Conservation (phyloP, 1,140 invertebrate species). For the Anoplolepis gracilipes region DNA sequence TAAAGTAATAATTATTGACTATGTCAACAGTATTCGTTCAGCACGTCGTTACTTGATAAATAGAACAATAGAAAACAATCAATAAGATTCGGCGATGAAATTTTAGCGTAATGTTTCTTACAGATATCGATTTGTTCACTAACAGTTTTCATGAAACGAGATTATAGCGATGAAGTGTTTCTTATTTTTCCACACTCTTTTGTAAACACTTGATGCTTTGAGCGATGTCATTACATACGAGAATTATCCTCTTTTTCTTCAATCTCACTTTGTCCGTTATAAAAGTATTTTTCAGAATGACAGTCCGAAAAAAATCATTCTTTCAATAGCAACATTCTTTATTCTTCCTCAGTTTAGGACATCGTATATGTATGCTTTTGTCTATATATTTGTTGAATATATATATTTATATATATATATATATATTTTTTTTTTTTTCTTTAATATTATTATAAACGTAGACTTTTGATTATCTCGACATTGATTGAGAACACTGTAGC, state of each 20-base stretch:
- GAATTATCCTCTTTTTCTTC: conserved; percentile 33
- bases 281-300: conserved; percentile 12
- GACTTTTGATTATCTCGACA: conserved; percentile 42
- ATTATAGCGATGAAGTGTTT: conserved; percentile 30
- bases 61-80: not conserved
- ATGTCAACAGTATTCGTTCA: not conserved
- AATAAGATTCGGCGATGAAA: not conserved
- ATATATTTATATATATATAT: not conserved
- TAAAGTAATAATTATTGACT: not conserved
- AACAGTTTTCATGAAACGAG: conserved; percentile 23
- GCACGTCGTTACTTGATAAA: not conserved
- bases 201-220: conserved; percentile 42
- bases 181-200: conserved; percentile 8
- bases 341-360: conserved; percentile 2
- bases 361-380: not conserved
- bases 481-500: conserved; percentile 18
- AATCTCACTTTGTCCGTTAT: conserved; percentile 31
- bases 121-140: conserved; percentile 1
- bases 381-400: not conserved
- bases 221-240: conserved; percentile 14
- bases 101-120: not conserved
- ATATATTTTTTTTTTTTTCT: too few species aligned
- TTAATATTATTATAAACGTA: conserved; percentile 29
- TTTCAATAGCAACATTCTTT: conserved; percentile 2
- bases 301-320: conserved; percentile 22